Conservation (phyloP, 2,113 vertebrate genomes). For the Hippocampus abdominalis region DNA sequence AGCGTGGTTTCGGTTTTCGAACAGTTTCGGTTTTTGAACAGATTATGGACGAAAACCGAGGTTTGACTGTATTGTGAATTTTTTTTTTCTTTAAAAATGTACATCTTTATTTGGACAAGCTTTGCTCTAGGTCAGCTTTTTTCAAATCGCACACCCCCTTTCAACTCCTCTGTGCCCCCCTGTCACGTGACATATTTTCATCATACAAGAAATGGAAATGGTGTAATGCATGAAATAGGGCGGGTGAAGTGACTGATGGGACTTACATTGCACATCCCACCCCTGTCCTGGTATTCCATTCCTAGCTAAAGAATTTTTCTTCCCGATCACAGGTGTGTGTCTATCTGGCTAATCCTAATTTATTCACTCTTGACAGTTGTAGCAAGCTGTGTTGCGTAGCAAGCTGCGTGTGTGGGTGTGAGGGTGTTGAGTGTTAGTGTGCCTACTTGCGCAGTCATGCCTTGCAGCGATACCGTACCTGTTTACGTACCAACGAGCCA, state of each 20-base stretch:
- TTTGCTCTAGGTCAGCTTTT: too few species aligned
- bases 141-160: too few species aligned
- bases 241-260: neutral
- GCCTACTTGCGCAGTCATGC: neutral
- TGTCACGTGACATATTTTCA: too few species aligned
- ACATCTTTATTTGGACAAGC: too few species aligned
- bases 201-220: too few species aligned
- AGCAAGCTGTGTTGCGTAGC: neutral
- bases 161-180: too few species aligned
- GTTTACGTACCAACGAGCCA: constrained; percentile 9
- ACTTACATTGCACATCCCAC: neutral
- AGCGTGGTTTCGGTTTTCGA: too few species aligned
- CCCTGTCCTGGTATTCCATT: neutral
- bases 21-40: too few species aligned
- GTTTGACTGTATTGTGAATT: too few species aligned
- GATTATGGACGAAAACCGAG: too few species aligned
- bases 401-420: neutral
- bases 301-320: neutral
- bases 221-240: too few species aligned
- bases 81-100: too few species aligned
- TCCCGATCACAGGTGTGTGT: neutral
- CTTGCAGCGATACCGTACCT: constrained; percentile 1
- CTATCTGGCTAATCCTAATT: neutral
- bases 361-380: neutral
- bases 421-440: neutral